Evolutionary conservation across 2,797 vertebrate genomes (phyloP).

Genomic region (Todus mexicanus): DNA sequence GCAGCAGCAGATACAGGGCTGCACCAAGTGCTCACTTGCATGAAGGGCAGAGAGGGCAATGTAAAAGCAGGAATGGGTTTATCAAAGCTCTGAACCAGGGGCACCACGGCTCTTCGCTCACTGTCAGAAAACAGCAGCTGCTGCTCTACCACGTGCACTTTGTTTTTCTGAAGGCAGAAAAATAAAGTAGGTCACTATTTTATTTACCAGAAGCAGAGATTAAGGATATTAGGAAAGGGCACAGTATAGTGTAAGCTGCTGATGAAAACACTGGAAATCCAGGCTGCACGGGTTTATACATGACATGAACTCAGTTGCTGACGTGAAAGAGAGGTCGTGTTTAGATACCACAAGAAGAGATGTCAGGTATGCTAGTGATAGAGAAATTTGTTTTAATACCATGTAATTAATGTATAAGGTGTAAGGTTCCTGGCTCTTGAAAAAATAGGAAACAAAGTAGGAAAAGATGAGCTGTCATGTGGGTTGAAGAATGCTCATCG

Average conservation of each 20-base stretch:
- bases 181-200: slow-evolving; percentile 62
- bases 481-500: background rate
- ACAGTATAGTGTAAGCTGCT: background rate
- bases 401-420: background rate
- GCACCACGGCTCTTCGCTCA: background rate
- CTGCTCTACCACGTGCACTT: slow-evolving; percentile 16
- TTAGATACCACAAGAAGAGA: background rate
- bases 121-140: slow-evolving; percentile 5
- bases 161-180: slow-evolving; percentile 25
- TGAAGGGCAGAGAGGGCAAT: background rate
- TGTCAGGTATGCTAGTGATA: background rate
- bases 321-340: background rate
- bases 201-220: slow-evolving; percentile 52
- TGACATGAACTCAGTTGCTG: background rate
- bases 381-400: background rate
- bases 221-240: slow-evolving; percentile 43
- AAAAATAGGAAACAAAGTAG: background rate
- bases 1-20: background rate
- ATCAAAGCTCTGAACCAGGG: background rate
- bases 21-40: background rate
- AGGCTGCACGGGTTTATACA: background rate
- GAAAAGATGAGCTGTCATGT: background rate
- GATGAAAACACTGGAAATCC: slow-evolving; percentile 6
- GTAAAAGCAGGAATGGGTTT: background rate
- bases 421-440: background rate